These are phyloP conservation scores for Melanargia galathea DNA, from an alignment of 2,888 invertebrate genomes.

Conservation along the genomic window DNA sequence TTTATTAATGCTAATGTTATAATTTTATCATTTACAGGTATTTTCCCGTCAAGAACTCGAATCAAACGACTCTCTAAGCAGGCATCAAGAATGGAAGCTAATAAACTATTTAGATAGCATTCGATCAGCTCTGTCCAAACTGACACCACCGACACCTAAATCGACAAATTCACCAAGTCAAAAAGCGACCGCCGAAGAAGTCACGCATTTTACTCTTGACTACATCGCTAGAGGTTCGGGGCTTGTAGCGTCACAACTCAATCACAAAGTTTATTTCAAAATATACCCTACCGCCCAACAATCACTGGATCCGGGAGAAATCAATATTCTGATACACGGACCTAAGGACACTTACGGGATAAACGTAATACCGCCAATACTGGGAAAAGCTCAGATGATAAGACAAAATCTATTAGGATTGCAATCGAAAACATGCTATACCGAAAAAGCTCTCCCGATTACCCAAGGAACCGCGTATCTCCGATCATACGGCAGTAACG, in stretches of 20 bases:
- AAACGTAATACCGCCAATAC: conserved; percentile 67
- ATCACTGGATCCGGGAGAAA: conserved; percentile 72
- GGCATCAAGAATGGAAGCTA: conserved; percentile 81
- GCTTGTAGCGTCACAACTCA: conserved; percentile 80
- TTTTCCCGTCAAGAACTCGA: conserved; percentile 82
- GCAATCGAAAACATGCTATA: conserved; percentile 61
- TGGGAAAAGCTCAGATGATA: conserved; percentile 75
- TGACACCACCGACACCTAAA: conserved; percentile 63
- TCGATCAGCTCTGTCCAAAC: conserved; percentile 68
- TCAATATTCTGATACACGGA: conserved; percentile 74
- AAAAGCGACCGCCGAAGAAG: conserved; percentile 64
- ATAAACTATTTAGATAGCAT: conserved; percentile 78
- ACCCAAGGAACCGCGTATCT: conserved; percentile 74
- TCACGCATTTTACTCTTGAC: conserved; percentile 69
- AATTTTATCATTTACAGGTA: conserved; percentile 66
- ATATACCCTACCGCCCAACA: conserved; percentile 81
- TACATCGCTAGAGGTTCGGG: conserved; percentile 84
- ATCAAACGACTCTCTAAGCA: conserved; percentile 69
- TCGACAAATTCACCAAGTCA: conserved; percentile 53
- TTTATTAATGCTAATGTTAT: background rate
- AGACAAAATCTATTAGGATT: conserved; percentile 71
- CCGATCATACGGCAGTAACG: conserved; percentile 70
- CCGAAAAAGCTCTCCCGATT: conserved; percentile 69
- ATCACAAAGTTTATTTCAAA: conserved; percentile 81
- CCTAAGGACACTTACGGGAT: conserved; percentile 75